Base-by-base conservation (phyloP, 1,140 invertebrate species). In the Scaptomyza montana region DNA sequence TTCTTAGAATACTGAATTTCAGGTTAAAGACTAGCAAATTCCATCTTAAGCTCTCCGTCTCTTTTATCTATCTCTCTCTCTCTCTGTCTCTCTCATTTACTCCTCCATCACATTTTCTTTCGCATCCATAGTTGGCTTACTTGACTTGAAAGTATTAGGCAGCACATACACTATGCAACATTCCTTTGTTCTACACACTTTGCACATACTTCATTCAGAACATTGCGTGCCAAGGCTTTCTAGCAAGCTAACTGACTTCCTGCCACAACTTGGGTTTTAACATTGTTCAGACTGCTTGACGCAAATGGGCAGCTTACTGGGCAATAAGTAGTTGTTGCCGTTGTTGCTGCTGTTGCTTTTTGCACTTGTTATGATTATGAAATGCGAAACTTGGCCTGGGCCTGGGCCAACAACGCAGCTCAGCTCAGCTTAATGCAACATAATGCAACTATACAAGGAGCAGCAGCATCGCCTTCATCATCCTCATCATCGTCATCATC, bases 281-380 rank as follows among this genome's bases (percentile, higher is more conserved):
- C 43, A 72, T 85, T 80, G 81, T 85, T 62, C 60, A 25, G 50
- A 59, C 55, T 45, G 55, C 47, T 53, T 69, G 57, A 62, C 63
- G 55, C 63, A 60, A 72, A 60, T 59, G 28, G 56, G 45, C 53
- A 57, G 51, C 67, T 43, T 25, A 56, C 12, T 59, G 62, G 62
- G 68, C 61, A 73, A 74, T 64, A 86, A 49, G 59, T 46, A 41
- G 69, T 46, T 67, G 55, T 12, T 43, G 21, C 21, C 21, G 1
- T 43, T 77, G 61, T 46, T 66, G 72, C 41, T 47, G 53, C 50
- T 51, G 39, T 63, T 71, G 56, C 56, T 36, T 21, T 36, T 36
- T 64, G 61, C 61, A 68, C 67, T 49, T 84, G 80, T 79, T 86
- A 60, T 77, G 77, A 86, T 81, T 87, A 78, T 81, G 74, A 86